These are phyloP conservation scores for Rosalia funebris DNA, from an alignment of 2,888 invertebrate genomes.

Conservation along the genomic window DNA sequence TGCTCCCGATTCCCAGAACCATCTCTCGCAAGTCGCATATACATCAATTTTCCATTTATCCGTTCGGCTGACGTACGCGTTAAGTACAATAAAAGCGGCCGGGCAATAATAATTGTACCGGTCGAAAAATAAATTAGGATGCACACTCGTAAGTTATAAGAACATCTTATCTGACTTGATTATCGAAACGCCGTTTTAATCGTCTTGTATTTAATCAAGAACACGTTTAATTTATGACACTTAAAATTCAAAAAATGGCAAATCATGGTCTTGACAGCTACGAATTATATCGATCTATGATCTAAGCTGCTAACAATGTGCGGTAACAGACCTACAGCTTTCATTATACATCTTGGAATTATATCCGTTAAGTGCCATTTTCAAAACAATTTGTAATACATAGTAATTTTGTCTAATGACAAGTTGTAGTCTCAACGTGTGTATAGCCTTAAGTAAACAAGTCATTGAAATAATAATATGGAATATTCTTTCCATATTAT, in stretches of 20 bases:
- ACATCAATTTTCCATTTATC: conserved; percentile 22
- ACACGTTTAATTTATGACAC: not conserved
- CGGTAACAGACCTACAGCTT: not conserved
- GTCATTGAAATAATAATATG: not conserved
- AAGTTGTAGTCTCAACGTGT: not conserved
- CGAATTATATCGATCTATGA: conserved; percentile 5
- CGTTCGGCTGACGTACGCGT: conserved; percentile 7
- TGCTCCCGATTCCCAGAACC: conserved; percentile 20
- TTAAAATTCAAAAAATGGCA: not conserved
- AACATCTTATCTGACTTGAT: not conserved
- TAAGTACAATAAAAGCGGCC: too few species aligned
- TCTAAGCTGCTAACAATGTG: not conserved
- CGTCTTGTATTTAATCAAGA: not conserved
- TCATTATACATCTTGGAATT: not conserved
- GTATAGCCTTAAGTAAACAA: not conserved
- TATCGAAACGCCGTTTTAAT: not conserved
- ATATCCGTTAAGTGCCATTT: not conserved
- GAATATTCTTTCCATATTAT: too few species aligned
- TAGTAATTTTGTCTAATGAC: not conserved
- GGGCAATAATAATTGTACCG: conserved; percentile 10
- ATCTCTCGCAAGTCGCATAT: conserved; percentile 2
- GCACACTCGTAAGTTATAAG: not conserved
- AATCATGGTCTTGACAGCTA: not conserved
- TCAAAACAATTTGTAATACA: not conserved
- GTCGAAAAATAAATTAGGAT: conserved; percentile 14